These are phyloP conservation scores for Tragelaphus imberbis DNA, from an alignment of 2,113 vertebrate species.

Conservation along the genomic window DNA sequence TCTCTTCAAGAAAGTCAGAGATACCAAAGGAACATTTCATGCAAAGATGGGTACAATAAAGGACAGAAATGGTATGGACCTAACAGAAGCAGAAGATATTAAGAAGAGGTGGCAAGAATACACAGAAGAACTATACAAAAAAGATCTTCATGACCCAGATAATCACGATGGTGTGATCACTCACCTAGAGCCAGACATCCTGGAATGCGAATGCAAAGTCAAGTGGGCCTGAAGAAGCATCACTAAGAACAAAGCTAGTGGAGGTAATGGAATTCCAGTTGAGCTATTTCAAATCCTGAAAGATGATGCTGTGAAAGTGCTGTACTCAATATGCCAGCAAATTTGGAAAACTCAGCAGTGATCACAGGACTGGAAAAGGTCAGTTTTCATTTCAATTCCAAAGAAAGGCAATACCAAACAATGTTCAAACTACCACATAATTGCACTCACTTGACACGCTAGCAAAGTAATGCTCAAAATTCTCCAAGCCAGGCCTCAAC, in stretches of 20 bases:
- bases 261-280: too few species aligned
- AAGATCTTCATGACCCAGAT: background rate
- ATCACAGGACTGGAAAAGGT: background rate
- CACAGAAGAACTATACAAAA: background rate
- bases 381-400: background rate
- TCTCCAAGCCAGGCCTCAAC: background rate
- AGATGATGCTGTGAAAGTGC: too few species aligned
- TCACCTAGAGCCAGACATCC: background rate
- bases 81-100: background rate
- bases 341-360: background rate
- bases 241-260: too few species aligned
- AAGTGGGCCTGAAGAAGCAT: too few species aligned
- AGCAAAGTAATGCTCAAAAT: background rate
- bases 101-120: background rate
- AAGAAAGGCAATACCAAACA: background rate
- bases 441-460: background rate
- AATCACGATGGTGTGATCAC: background rate
- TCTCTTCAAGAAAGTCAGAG: background rate
- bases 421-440: background rate
- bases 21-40: background rate
- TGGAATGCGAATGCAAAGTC: background rate
- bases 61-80: background rate
- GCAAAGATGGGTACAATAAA: background rate
- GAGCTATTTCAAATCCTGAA: too few species aligned
- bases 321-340: background rate